Base-by-base conservation (phyloP, 1,140 invertebrate genomes). In the Eurosta solidaginis region DNA sequence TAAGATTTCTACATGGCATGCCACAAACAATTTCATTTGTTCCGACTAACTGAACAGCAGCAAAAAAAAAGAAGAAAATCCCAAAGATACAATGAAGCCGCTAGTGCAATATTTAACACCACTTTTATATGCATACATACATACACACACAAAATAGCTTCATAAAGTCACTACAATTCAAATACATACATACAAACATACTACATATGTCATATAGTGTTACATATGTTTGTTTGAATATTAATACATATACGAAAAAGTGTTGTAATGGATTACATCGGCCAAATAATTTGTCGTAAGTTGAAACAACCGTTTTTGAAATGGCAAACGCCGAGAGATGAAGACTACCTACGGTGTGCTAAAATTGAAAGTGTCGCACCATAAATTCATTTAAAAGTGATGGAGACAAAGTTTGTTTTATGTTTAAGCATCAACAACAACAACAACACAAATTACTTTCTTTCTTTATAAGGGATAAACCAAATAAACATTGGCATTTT, bases 321-420 rank as follows among this genome's bases (percentile, higher is more conserved):
- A 47, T n/a, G n/a, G n/a, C n/a, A 25, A 52, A 40, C 40, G 59
- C n/a, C 14, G 33, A 1, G 33, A 17, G n/a, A n/a, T n/a, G n/a
- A 36, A 22, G n/a, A 68, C 33, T 0, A 40, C 36, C 17, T 22
- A 47, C 40, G 44, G 42, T 44, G 44, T 40, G 33, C 17, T 68
- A 7, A 76, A 52, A 76, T 76, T 27, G 76, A 77, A 77, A 77
- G 76, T 77, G 76, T 77, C 63, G 76, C n/a, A n/a, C 54, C 76
- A 77, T 77, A 77, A 77, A 77, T 77, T 63, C 50, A 68, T 77
- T 77, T 59, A 63, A 77, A 77, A 76, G 42, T 25, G 75, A 74
- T 74, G 73, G 42, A 17, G 75, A 76, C 44, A 20, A 76, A 76
- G 49, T 76, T 76, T 76, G 29, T 76, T 76, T 76, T 76, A 76